phyloP scores from a whole-genome alignment of 2,113 vertebrate species.

The Octodon degus region DNA sequence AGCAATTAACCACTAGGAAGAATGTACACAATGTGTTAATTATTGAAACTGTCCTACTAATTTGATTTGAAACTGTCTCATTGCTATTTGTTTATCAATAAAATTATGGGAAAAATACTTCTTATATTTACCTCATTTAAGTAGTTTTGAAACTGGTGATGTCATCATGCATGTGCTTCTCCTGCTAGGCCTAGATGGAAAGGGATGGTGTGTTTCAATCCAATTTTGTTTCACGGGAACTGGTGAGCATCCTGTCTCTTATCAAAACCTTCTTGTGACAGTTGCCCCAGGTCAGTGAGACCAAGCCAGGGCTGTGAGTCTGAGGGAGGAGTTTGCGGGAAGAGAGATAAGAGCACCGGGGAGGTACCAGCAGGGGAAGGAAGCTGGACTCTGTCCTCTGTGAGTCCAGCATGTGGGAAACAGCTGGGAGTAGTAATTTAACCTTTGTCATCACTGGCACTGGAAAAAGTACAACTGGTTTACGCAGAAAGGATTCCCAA shows the following conservation, averaged over 20 bases:
- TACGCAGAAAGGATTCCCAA: slow-evolving; percentile 50
- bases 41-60: no score
- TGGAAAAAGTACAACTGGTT: slow-evolving; percentile 70
- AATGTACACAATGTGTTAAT: no score
- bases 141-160: not conserved
- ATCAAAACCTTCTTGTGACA: slow-evolving; percentile 60
- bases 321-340: not conserved
- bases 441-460: slow-evolving; percentile 75
- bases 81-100: no score
- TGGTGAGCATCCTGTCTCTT: slow-evolving; percentile 71
- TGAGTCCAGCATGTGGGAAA: slow-evolving; percentile 75
- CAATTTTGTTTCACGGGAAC: slow-evolving; percentile 50
- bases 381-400: slow-evolving; percentile 60
- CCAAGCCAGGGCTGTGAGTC: slow-evolving; percentile 55
- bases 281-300: slow-evolving; percentile 44
- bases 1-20: no score
- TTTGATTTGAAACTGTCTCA: no score
- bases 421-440: slow-evolving; percentile 72
- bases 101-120: not conserved
- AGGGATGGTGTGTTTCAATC: not conserved
- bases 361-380: slow-evolving; percentile 61
- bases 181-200: not conserved
- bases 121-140: not conserved
- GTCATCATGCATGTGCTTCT: not conserved
- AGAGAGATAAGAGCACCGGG: slow-evolving; percentile 71